Percentiles rank a stretch among this genome's conserved stretches.
Evolutionary conservation across 2,888 invertebrate genomes (phyloP).

Genomic region (Tanypteryx hageni): DNA sequence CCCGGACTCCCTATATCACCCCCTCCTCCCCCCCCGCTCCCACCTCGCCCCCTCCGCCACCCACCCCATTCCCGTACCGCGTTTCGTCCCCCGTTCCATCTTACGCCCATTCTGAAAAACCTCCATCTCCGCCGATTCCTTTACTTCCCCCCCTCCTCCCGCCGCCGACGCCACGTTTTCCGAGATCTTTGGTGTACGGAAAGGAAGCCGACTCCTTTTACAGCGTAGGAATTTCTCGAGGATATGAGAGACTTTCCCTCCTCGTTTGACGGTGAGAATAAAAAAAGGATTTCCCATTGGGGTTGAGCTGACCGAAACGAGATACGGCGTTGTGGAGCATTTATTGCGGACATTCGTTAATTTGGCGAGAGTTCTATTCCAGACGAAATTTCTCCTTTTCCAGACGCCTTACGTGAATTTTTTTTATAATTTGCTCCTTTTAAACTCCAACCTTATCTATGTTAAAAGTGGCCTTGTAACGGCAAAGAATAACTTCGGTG

Average conservation of each 20-base stretch:
- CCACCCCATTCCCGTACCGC: background rate
- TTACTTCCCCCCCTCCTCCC: background rate
- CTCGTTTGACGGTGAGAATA: background rate
- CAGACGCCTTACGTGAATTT: no score
- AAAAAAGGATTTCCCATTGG: background rate
- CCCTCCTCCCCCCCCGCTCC: background rate
- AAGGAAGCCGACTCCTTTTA: conserved; percentile 20
- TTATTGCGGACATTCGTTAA: conserved; percentile 8
- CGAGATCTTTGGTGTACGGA: background rate
- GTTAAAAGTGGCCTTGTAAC: no score
- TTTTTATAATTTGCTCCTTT: no score
- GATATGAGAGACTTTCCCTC: background rate
- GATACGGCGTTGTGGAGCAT: background rate
- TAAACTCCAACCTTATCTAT: no score
- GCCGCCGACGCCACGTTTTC: background rate
- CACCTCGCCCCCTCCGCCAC: background rate
- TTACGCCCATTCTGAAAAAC: conserved; percentile 25
- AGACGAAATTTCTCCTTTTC: no score
- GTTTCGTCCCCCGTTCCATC: background rate
- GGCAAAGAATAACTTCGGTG: no score
- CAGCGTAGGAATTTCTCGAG: background rate
- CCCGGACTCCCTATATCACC: background rate
- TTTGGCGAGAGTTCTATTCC: background rate
- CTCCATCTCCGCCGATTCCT: background rate
- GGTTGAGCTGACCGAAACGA: background rate